Conservation (phyloP, 2,797 vertebrate species). For the Melanotaenia trifasciata region DNA sequence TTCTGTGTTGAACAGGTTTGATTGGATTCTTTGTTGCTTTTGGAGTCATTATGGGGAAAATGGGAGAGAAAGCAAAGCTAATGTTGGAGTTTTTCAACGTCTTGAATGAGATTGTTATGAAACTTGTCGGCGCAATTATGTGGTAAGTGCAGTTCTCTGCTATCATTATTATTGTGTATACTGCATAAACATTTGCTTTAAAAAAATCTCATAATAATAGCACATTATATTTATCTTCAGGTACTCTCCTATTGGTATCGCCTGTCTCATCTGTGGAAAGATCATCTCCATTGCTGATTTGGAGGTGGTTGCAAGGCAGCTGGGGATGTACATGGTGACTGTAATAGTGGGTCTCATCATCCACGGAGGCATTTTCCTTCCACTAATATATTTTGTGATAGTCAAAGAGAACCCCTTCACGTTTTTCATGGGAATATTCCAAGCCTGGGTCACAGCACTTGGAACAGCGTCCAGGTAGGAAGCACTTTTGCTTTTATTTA, state of each 20-base stretch:
- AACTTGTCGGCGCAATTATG: constrained; percentile 95
- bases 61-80: constrained; percentile 96
- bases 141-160: constrained; percentile 86
- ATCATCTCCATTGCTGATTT: constrained; percentile 97
- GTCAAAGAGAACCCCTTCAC: constrained; percentile 93
- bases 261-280: constrained; percentile 97
- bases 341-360: constrained; percentile 97
- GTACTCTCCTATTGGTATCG: constrained; percentile 98
- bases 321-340: constrained; percentile 99
- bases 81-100: constrained; percentile 99
- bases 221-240: constrained; percentile 72
- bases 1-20: constrained; percentile 84
- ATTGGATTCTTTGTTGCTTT: constrained; percentile 99
- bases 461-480: constrained; percentile 98
- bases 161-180: not conserved
- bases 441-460: constrained; percentile 98
- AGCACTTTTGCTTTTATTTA: not conserved
- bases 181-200: not conserved
- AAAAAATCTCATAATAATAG: not conserved
- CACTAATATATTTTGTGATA: constrained; percentile 94
- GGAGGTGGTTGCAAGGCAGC: constrained; percentile 94
- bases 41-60: constrained; percentile 97
- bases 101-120: constrained; percentile 98
- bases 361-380: constrained; percentile 96
- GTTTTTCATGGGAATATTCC: constrained; percentile 97